Base-by-base conservation (phyloP, 2,113 vertebrate species). In the Orycteropus afer region DNA sequence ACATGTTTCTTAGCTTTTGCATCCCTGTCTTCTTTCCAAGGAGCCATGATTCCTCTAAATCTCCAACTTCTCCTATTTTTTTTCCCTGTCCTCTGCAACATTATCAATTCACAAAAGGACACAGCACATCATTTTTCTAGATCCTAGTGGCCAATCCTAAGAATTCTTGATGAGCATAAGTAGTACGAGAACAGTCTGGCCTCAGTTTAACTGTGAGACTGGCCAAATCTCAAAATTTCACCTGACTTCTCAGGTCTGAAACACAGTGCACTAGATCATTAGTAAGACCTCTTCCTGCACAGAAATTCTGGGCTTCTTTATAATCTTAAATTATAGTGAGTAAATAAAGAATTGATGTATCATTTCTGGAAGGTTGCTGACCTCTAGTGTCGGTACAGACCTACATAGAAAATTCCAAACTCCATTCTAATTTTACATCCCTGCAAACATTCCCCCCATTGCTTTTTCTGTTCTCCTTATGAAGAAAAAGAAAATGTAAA, bases 401-500 rank as follows among this genome's bases (percentile, higher is more conserved):
- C 65, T 27, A 3, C 67, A 78, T 81, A 55, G 47, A n/a, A 74
- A 85, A 81, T 47, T 45, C 40, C 83, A 53, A 34, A 51, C 40
- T 81, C 23, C 2, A 0, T 42, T 22, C 25, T 49, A 27, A 90
- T 55, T 89, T 85, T 53, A 79, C 45, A 79, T 61, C 69, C 40
- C 34, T n/a, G 17, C 25, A 25, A 53, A 27, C 1, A 1, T 61
- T 81, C 23, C 11, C 32, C 2, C 5, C 20, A 11, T 2, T 5
- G 59, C 20, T 2, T 12, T 86, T 89, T 53, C 49, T 20, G 17
- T 81, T 91, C 49, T 73, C 49, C 23, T 95, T 18, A 12, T 27
- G 25, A 55, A 74, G 45, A 29, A 73, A 29, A 84, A 94, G 82
- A 93, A 94, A 93, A 96, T 95, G 96, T 97, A 97, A 98, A 98